Percentiles rank a stretch among this genome's conserved stretches.
These are phyloP conservation scores for Eulemur mongoz DNA, from an alignment of 2,797 vertebrate genomes.

Conservation along the genomic window DNA sequence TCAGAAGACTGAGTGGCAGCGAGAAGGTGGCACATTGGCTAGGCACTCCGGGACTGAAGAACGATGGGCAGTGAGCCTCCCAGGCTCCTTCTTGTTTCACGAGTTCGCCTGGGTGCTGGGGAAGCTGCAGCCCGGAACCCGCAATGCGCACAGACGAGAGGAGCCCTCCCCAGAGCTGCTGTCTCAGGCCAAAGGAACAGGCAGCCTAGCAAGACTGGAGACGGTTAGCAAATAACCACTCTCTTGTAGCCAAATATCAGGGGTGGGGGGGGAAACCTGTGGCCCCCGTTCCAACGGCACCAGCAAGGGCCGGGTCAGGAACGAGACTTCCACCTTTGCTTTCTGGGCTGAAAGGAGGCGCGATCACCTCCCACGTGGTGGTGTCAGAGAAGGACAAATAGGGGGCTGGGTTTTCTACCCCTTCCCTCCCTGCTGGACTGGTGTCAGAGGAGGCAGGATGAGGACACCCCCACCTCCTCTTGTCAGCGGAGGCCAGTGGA, in stretches of 20 bases:
- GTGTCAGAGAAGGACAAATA: neutral
- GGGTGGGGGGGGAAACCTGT: too few relatives aligned
- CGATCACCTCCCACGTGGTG: too few relatives aligned
- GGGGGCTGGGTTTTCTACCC: neutral
- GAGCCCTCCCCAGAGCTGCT: neutral
- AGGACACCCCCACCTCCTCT: neutral
- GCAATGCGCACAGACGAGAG: rapidly evolving
- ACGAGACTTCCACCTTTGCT: too few relatives aligned
- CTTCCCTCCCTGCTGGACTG: too few relatives aligned
- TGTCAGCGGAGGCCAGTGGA: neutral
- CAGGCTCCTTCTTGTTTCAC: neutral
- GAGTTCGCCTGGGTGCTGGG: too few relatives aligned
- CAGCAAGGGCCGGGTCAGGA: neutral
- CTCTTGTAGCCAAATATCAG: neutral
- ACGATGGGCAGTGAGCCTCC: too few relatives aligned
- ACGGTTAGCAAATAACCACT: neutral
- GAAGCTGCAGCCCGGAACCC: too few relatives aligned
- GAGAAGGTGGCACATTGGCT: neutral
- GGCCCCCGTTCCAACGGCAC: rapidly evolving
- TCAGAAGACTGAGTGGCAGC: neutral
- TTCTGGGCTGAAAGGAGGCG: neutral
- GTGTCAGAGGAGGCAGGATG: neutral
- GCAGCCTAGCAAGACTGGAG: neutral
- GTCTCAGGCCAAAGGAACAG: neutral
- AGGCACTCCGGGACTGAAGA: neutral